Base-by-base conservation (phyloP, 2,888 invertebrate genomes). In the Nephrocerus scutellatus region DNA sequence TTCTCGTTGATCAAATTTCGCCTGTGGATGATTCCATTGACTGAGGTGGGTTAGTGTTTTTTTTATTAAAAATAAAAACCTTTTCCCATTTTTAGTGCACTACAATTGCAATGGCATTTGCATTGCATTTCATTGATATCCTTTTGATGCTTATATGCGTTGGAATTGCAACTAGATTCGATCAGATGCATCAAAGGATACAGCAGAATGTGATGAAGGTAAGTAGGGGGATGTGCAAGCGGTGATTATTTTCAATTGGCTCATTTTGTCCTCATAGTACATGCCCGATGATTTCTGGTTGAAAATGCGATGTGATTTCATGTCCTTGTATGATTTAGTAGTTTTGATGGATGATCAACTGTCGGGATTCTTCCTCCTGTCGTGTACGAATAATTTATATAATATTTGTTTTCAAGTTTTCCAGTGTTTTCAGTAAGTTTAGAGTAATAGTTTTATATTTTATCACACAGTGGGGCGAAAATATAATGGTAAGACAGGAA, bases 371-470 rank as follows among this genome's bases (percentile, higher is more conserved):
- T 72, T 84, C 1, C 60, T 82, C 1, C 60, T 84, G 5, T 81
- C 82, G 0, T 82, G 80, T 50, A 66, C 76, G 14, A 81, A 77
- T 51, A 82, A 84, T 57, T 72, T 83, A 36, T 84, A 79, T 60
- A 84, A 82, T 56, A 79, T 84, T 44, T 83, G 83, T 46, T 71
- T 82, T 34, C 82, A 84, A 53, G 70, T 84, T 7, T 82, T 80
- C 54, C 72, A 79, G 51, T 59, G 59, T 41, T 64, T 67, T 35
- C 55, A 54, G 67, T 67, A 45, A 55, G 51, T 49, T 18, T 8
- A 22, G 8, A 22, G 7, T 7, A 22, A 22, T n/a, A n/a, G n/a
- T n/a, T n/a, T n/a, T 10, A 6, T 14, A 21, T 12, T 16, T 21
- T 13, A 5, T 15, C 12, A 21, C 19, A n/a, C n/a, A n/a, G n/a